phyloP scores from a whole-genome alignment of 2,797 vertebrate species.

The Cyprinodon diabolis region DNA sequence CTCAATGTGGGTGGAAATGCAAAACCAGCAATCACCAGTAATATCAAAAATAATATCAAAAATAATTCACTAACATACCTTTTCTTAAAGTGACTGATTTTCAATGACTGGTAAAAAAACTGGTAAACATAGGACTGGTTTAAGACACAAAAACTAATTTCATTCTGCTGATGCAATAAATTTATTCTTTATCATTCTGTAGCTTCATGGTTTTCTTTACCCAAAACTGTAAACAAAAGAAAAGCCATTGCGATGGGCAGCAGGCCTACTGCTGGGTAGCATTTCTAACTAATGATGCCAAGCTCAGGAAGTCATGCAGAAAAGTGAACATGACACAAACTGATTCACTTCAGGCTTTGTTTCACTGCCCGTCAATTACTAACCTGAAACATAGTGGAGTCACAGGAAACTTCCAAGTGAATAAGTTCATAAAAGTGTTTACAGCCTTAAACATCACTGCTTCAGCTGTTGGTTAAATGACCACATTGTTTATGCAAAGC shows the following conservation, averaged over 20 bases:
- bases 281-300: constrained; percentile 39
- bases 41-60: too few species aligned
- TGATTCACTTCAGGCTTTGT: constrained; percentile 46
- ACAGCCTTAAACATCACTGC: background rate
- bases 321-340: constrained; percentile 76
- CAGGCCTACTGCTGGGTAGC: constrained; percentile 22
- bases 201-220: background rate
- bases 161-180: constrained; percentile 47
- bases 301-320: constrained; percentile 75
- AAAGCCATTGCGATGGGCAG: constrained; percentile 8
- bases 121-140: constrained; percentile 22
- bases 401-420: constrained; percentile 22
- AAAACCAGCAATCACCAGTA: too few species aligned
- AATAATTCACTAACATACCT: too few species aligned
- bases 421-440: constrained; percentile 17
- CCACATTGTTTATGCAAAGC: background rate
- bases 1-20: too few species aligned
- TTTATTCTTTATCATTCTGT: background rate
- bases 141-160: constrained; percentile 12
- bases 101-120: too few species aligned
- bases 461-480: background rate
- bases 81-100: too few species aligned
- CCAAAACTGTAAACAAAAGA: constrained; percentile 13
- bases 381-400: constrained; percentile 40
- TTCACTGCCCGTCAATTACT: constrained; percentile 58